Evolutionary conservation across 2,797 vertebrate species (phyloP).

Genomic region (Malurus splendens): DNA sequence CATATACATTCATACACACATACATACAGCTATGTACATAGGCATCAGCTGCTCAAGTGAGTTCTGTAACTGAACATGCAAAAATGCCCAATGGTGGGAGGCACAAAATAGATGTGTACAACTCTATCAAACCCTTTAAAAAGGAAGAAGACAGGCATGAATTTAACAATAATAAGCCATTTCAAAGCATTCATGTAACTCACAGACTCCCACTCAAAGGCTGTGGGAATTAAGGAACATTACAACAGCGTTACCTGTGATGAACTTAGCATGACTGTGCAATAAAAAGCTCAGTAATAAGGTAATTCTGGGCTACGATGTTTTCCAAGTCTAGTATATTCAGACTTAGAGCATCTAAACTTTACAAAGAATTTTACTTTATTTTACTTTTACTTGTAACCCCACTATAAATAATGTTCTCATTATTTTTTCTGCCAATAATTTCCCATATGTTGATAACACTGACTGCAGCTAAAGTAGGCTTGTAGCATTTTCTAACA

Average conservation of each 20-base stretch:
- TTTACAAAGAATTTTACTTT: neutral
- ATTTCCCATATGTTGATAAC: neutral
- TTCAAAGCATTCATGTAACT: neutral
- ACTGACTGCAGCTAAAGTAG: neutral
- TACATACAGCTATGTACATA: slow-evolving; percentile 60
- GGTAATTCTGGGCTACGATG: neutral
- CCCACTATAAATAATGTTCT: neutral
- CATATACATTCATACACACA: slow-evolving; percentile 64
- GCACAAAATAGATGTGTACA: slow-evolving; percentile 20
- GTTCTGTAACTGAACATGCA: slow-evolving; percentile 6
- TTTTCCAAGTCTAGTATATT: neutral
- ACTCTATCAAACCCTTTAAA: neutral
- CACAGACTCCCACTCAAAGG: too few species aligned
- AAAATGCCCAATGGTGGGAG: slow-evolving; percentile 36
- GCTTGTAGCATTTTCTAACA: neutral
- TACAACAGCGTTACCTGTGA: neutral
- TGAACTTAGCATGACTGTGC: neutral
- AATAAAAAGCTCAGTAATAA: neutral
- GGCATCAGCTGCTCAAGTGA: slow-evolving; percentile 8
- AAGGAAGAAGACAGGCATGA: neutral
- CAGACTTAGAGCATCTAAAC: neutral
- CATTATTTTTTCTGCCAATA: neutral
- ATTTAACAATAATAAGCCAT: neutral
- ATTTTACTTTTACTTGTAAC: neutral
- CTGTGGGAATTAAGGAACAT: neutral